Evolutionary conservation across 2,113 vertebrate genomes (phyloP).

Genomic region (Penelope pileata): DNA sequence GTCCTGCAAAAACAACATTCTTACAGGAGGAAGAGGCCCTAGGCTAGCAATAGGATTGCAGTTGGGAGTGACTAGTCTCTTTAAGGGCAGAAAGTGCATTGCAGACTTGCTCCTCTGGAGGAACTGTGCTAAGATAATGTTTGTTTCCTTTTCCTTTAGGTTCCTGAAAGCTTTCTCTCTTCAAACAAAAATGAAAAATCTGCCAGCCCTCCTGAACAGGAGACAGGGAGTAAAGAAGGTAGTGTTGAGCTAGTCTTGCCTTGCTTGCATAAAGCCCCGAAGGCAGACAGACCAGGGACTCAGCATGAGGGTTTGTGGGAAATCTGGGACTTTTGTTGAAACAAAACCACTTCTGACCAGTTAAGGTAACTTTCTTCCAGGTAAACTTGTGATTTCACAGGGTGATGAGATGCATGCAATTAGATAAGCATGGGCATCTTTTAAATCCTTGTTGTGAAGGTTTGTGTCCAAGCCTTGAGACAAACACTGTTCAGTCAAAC

Average conservation of each 20-base stretch:
- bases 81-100: background rate
- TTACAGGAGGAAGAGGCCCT: background rate
- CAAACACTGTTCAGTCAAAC: no score
- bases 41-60: background rate
- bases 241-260: background rate
- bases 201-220: background rate
- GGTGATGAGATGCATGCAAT: background rate
- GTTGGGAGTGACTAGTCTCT: background rate
- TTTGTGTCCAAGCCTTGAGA: background rate
- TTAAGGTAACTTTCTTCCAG: background rate
- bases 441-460: background rate
- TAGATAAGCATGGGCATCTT: background rate
- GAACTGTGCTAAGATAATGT: background rate
- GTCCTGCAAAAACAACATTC: no score
- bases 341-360: background rate
- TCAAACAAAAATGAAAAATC: background rate
- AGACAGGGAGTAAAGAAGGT: conserved; percentile 2
- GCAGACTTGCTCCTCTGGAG: background rate
- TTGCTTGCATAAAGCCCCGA: background rate
- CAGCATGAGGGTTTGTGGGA: background rate
- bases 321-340: background rate
- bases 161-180: background rate
- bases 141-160: background rate
- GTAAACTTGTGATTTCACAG: no score
- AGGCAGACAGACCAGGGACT: background rate